Evolutionary conservation across 2,113 vertebrate genomes (phyloP).

Genomic region (Mesoclemmys tuberculata): DNA sequence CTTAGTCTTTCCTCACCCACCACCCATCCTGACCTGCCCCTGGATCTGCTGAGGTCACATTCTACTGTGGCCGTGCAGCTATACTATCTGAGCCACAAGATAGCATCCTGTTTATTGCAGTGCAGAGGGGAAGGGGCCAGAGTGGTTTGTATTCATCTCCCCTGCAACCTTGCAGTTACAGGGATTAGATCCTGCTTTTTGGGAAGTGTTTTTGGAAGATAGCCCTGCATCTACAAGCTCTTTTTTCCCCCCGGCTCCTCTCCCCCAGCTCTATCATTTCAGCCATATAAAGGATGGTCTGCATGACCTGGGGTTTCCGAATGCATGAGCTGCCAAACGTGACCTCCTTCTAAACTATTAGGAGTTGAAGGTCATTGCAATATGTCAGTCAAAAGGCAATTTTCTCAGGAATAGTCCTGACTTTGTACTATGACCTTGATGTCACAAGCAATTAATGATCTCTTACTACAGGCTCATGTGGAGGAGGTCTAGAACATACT

Average conservation of each 20-base stretch:
- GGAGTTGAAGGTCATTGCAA: slow-evolving; percentile 28
- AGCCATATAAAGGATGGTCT: background rate
- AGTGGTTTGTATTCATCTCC: background rate
- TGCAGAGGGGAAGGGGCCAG: background rate
- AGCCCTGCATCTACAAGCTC: background rate
- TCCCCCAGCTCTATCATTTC: background rate
- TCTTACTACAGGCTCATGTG: background rate
- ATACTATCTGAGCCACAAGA: background rate
- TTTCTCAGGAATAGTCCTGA: background rate
- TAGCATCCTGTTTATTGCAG: background rate
- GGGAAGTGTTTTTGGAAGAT: background rate
- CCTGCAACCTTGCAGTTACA: background rate
- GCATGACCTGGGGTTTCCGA: background rate
- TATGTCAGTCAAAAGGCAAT: background rate
- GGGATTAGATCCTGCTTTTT: background rate
- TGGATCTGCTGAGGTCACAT: background rate
- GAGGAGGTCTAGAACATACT: background rate
- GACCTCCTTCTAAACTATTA: background rate
- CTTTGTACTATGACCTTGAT: background rate
- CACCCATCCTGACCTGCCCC: background rate
- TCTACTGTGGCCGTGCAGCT: background rate
- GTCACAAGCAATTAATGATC: background rate
- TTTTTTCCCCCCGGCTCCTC: background rate
- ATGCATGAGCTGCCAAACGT: background rate
- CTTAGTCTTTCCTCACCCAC: background rate